phyloP scores from a whole-genome alignment of 1,140 invertebrate genomes.

The Nasonia giraulti region DNA sequence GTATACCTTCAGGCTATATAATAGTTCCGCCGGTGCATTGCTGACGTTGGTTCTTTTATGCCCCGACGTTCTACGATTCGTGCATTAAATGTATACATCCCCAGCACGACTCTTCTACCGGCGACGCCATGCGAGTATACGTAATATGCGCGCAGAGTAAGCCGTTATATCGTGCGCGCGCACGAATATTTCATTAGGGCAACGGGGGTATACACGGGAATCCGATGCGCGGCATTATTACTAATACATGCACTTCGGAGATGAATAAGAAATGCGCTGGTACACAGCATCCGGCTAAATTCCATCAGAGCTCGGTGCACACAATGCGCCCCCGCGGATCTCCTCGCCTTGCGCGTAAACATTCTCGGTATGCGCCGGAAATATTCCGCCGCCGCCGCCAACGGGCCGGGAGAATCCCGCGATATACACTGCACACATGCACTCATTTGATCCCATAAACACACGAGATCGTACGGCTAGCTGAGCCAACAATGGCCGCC shows the following conservation, averaged over 20 bases:
- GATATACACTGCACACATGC: neutral
- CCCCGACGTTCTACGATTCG: too few relatives aligned
- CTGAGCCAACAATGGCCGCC: constrained; percentile 1
- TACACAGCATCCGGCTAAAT: neutral
- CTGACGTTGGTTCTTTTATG: too few relatives aligned
- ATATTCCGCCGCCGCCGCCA: neutral
- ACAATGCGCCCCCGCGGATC: neutral
- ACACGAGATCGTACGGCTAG: neutral
- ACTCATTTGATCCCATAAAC: neutral
- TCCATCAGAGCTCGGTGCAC: neutral
- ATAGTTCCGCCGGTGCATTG: too few relatives aligned
- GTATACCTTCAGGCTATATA: too few relatives aligned
- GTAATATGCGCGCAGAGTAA: neutral
- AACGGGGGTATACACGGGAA: neutral
- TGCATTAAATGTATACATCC: too few relatives aligned
- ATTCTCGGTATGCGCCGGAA: neutral
- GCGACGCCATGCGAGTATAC: too few relatives aligned
- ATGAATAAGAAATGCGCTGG: neutral
- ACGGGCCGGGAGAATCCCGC: neutral
- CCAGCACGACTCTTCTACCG: too few relatives aligned
- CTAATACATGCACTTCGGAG: constrained; percentile 3
- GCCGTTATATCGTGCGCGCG: neutral
- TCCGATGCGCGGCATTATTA: neutral
- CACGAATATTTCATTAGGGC: neutral
- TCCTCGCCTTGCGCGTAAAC: neutral